Percentiles rank a stretch among this genome's conserved stretches.
These are phyloP conservation scores for Argynnis bischoffii DNA, from an alignment of 2,888 invertebrate species.

Conservation along the genomic window DNA sequence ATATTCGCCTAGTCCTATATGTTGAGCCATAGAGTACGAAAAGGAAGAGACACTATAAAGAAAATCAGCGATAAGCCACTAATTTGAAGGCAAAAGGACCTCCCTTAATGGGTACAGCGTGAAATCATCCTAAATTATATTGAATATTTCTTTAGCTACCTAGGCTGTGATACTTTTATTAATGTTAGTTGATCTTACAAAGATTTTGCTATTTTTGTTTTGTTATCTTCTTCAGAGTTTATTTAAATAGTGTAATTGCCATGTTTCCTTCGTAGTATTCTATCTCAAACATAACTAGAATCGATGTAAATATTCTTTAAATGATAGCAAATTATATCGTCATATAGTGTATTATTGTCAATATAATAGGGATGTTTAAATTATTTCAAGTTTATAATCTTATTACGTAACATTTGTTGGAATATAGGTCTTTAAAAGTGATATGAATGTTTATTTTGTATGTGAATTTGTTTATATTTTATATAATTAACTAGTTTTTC, in stretches of 20 bases:
- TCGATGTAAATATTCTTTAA: constrained; percentile 68
- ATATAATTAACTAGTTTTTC: no score
- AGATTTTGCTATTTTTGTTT: constrained; percentile 6
- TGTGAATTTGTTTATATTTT: no score
- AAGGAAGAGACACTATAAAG: no score
- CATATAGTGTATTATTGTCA: constrained; percentile 36
- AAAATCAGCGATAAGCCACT: no score
- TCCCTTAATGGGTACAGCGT: neutral
- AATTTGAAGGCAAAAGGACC: no score
- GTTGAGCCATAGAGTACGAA: no score
- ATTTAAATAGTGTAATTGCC: constrained; percentile 23
- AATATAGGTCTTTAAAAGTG: no score
- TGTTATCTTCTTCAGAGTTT: constrained; percentile 25
- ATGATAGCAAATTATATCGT: constrained; percentile 43
- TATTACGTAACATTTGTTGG: constrained; percentile 8
- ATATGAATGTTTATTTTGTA: no score
- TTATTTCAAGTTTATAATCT: constrained; percentile 16
- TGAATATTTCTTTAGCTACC: constrained; percentile 23
- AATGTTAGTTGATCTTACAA: constrained; percentile 36
- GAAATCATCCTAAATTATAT: neutral
- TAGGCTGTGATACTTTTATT: constrained; percentile 61
- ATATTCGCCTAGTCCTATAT: no score
- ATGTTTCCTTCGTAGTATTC: constrained; percentile 32
- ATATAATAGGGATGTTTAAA: constrained; percentile 48
- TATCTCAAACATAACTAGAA: constrained; percentile 27